Conservation (phyloP, 2,888 invertebrate species). For the Plebejus melissa region DNA sequence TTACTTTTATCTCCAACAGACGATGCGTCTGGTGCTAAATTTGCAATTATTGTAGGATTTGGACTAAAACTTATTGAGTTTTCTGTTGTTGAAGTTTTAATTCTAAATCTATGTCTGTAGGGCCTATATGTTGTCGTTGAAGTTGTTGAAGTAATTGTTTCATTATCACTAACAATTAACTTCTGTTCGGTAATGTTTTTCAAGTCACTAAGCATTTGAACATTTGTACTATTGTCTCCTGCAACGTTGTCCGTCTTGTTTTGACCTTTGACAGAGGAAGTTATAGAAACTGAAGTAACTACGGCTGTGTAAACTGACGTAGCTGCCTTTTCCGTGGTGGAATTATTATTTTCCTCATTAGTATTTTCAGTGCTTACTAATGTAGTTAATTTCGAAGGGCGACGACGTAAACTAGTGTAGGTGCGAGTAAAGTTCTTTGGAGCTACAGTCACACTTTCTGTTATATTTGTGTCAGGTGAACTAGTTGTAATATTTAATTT, state of each 20-base stretch:
- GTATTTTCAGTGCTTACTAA: slow-evolving; percentile 54
- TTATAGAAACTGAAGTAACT: slow-evolving; percentile 74
- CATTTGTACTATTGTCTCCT: slow-evolving; percentile 48
- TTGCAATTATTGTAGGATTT: slow-evolving; percentile 40
- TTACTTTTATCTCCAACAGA: slow-evolving; percentile 50
- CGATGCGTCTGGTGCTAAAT: slow-evolving; percentile 53
- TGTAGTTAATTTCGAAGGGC: slow-evolving; percentile 57
- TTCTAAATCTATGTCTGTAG: slow-evolving; percentile 61
- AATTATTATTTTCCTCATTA: slow-evolving; percentile 43
- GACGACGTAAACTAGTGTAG: slow-evolving; percentile 60
- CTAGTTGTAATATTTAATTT: slow-evolving; percentile 28
- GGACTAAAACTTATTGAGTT: slow-evolving; percentile 47
- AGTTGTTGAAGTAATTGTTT: slow-evolving; percentile 38
- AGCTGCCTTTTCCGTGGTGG: slow-evolving; percentile 67
- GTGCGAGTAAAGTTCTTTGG: slow-evolving; percentile 62
- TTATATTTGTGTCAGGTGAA: slow-evolving; percentile 44
- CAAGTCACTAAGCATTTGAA: slow-evolving; percentile 39
- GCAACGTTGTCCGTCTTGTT: slow-evolving; percentile 60
- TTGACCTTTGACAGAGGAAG: slow-evolving; percentile 71
- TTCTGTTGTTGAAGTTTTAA: slow-evolving; percentile 65
- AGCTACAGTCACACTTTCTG: slow-evolving; percentile 46
- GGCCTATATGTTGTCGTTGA: slow-evolving; percentile 45
- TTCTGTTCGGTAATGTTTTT: slow-evolving; percentile 47
- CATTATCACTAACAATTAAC: slow-evolving; percentile 49
- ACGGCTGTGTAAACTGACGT: slow-evolving; percentile 75